These are phyloP conservation scores for Drosophila watanabei DNA, from an alignment of 1,140 invertebrate genomes.

Conservation along the genomic window DNA sequence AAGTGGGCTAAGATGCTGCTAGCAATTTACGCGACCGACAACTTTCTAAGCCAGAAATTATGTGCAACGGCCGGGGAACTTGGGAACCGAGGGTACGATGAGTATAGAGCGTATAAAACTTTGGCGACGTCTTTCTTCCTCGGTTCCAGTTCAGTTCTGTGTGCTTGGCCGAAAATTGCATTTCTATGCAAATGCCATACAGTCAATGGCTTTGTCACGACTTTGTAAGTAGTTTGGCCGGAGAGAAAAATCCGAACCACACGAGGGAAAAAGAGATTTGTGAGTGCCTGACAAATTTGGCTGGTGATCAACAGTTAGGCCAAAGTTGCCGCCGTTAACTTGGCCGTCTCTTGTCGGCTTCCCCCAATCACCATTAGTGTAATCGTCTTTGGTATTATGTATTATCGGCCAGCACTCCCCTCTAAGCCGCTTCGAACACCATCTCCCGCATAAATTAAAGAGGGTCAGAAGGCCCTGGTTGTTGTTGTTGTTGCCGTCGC, in stretches of 20 bases:
- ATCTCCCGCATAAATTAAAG: slow-evolving; percentile 69
- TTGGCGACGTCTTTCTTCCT: slow-evolving; percentile 52
- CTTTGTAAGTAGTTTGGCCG: slow-evolving; percentile 76
- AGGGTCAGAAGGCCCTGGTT: slow-evolving; percentile 47
- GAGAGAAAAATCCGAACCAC: slow-evolving; percentile 22
- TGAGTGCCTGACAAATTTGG: slow-evolving; percentile 55
- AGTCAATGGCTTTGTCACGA: slow-evolving; percentile 83
- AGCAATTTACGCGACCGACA: slow-evolving; percentile 62
- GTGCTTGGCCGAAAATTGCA: slow-evolving; percentile 72
- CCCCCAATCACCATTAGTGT: slow-evolving; percentile 77
- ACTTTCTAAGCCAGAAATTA: slow-evolving; percentile 81
- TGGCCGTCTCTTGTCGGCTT: slow-evolving; percentile 7
- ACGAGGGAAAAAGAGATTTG: slow-evolving; percentile 54
- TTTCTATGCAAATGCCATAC: slow-evolving; percentile 81
- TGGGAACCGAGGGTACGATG: not conserved
- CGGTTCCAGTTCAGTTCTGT: slow-evolving; percentile 34
- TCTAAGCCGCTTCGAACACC: slow-evolving; percentile 43
- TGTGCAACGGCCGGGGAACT: slow-evolving; percentile 40
- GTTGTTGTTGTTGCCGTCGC: not conserved
- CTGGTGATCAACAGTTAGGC: slow-evolving; percentile 79
- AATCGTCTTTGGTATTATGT: slow-evolving; percentile 78
- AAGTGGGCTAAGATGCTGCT: slow-evolving; percentile 17
- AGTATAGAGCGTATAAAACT: slow-evolving; percentile 19
- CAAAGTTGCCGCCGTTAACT: slow-evolving; percentile 71
- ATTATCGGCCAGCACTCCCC: slow-evolving; percentile 59